These are phyloP conservation scores for Nylanderia fulva DNA, from an alignment of 1,140 invertebrate species.

Conservation along the genomic window DNA sequence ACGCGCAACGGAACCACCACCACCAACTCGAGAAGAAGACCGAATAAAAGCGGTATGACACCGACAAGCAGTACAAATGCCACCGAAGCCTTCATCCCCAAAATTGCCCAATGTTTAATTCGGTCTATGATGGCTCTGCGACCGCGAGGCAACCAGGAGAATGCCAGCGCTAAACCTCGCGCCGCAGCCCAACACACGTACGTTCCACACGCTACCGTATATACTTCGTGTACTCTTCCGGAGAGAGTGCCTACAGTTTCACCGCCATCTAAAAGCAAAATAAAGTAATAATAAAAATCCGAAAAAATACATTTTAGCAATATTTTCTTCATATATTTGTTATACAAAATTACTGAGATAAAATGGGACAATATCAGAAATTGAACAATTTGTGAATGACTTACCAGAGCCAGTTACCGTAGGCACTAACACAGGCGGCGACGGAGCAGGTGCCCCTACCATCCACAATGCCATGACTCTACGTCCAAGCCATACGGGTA, in stretches of 20 bases:
- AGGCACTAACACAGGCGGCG: slow-evolving; percentile 80
- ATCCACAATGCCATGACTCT: slow-evolving; percentile 95
- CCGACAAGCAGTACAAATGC: slow-evolving; percentile 94
- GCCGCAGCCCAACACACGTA: slow-evolving; percentile 97
- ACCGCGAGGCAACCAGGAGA: slow-evolving; percentile 95
- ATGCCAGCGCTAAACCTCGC: slow-evolving; percentile 91
- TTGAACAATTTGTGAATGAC: slow-evolving; percentile 16
- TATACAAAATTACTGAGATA: slow-evolving; percentile 13
- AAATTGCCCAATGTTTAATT: slow-evolving; percentile 91
- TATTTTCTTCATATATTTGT: not conserved
- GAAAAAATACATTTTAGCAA: not conserved
- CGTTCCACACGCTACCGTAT: slow-evolving; percentile 97
- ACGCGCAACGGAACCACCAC: slow-evolving; percentile 97
- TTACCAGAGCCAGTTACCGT: slow-evolving; percentile 78
- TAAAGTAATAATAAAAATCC: slow-evolving; percentile 34
- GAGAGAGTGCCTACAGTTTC: slow-evolving; percentile 83
- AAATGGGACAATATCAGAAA: not conserved
- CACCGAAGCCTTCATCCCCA: slow-evolving; percentile 90
- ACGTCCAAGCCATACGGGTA: slow-evolving; percentile 96
- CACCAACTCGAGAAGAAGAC: slow-evolving; percentile 95
- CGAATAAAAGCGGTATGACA: slow-evolving; percentile 96
- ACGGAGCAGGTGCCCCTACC: slow-evolving; percentile 86
- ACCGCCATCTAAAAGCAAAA: slow-evolving; percentile 69
- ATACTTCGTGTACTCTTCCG: slow-evolving; percentile 95
- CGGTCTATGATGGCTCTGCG: slow-evolving; percentile 91